Evolutionary conservation across 2,888 invertebrate species (phyloP), one percentile per base, ranked within the genome.

Genomic region (Agrotis puta): DNA sequence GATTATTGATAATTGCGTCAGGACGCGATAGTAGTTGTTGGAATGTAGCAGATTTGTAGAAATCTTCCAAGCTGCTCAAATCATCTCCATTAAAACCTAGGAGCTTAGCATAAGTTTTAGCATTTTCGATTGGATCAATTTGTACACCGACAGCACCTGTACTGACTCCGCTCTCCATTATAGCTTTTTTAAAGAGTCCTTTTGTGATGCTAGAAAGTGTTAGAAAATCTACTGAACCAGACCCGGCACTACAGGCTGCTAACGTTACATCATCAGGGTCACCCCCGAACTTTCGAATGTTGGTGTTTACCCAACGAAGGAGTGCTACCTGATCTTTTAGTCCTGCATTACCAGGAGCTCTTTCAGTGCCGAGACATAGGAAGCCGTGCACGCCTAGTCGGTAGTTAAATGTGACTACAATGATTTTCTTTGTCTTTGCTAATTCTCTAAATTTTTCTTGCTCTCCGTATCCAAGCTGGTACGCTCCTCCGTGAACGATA

Each of bases 401-500:
- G 62, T 93, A 93, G 64, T 93, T 93, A 74, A 92, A 92, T 13
- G 87, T 89, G 0, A 93, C 91, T 11, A 79, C 77, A 56, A 93
- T 87, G 0, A 92, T 64, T 81, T 92, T 76, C 45, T 90, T 85
- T 2, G 78, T 82, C 3, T 74, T 70, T 0, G 88, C 85, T 16
- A 93, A 69, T 65, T 88, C 88, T 43, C 81, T 88, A 3, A 86
- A 87, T 45, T 69, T 76, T 70, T 90, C 85, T n/a, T 2, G 9
- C 24, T 18, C 51, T 0, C 94, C 92, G 50, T 70, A 87, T 3
- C 95, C 95, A 2, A 88, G 54, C 80, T 92, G 86, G 70, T 90
- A 95, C 3, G 89, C 94, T 13, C 96, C 96, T 20, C 95, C 95
- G 61, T 96, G 96, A 2, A 96, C 86, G 58, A 89, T 85, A 14